Conservation (phyloP, 2,113 vertebrate species). For the Monopterus albus region DNA sequence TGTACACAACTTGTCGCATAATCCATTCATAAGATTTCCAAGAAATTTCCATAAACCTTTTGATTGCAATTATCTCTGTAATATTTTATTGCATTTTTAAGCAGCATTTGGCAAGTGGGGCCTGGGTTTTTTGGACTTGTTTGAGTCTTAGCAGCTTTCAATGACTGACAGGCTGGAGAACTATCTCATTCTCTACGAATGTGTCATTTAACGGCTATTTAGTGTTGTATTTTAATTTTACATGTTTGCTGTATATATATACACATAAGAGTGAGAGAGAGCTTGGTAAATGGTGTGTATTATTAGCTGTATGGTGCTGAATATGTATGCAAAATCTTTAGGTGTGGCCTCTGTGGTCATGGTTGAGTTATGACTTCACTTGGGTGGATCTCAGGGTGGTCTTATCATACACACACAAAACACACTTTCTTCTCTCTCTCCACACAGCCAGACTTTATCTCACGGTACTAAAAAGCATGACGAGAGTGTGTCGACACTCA, state of each 20-base stretch:
- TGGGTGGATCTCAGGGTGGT: conserved; percentile 67
- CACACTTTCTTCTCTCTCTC: conserved; percentile 25
- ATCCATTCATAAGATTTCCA: no score
- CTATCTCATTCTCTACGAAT: no score
- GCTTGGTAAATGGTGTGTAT: not conserved
- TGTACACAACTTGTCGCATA: no score
- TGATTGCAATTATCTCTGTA: no score
- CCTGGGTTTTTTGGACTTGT: no score
- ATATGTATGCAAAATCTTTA: conserved; percentile 29
- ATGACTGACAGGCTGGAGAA: no score
- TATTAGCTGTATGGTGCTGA: conserved; percentile 16
- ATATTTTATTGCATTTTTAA: no score
- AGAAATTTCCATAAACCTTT: no score
- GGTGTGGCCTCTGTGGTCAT: conserved; percentile 32
- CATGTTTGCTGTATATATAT: not conserved
- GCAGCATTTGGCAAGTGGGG: no score
- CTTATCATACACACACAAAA: conserved; percentile 55
- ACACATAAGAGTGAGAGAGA: not conserved
- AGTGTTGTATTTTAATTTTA: not conserved
- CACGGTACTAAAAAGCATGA: conserved; percentile 62
- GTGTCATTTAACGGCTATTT: no score
- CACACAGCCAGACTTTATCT: conserved; percentile 51
- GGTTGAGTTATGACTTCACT: conserved; percentile 72
- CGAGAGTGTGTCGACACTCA: conserved; percentile 54
- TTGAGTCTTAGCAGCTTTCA: no score